Conservation (phyloP, 2,888 invertebrate species). For the Melinaea marsaeus region DNA sequence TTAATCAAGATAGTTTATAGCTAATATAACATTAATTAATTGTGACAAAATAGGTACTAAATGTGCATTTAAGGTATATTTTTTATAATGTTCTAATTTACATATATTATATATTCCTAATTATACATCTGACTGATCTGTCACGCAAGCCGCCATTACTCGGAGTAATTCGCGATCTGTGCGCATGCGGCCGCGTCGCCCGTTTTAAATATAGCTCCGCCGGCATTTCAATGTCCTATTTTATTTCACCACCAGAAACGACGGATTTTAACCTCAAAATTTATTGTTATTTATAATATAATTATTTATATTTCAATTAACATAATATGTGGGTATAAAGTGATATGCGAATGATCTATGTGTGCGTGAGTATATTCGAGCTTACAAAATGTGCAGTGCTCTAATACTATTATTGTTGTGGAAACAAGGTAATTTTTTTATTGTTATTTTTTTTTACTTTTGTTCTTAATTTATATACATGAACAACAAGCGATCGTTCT, state of each 20-base stretch:
- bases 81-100: too few relatives aligned
- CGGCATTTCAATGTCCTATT: constrained; percentile 59
- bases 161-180: constrained; percentile 16
- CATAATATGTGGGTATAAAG: constrained; percentile 29
- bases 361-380: constrained; percentile 26
- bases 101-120: too few relatives aligned
- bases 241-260: constrained; percentile 59
- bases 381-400: constrained; percentile 44
- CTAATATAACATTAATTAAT: too few relatives aligned
- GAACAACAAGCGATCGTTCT: too few relatives aligned
- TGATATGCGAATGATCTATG: constrained; percentile 41
- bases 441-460: constrained; percentile 10
- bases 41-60: too few relatives aligned
- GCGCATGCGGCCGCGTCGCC: constrained; percentile 68
- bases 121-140: too few relatives aligned
- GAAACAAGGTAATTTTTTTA: constrained; percentile 49
- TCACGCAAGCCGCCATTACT: too few relatives aligned
- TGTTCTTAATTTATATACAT: too few relatives aligned
- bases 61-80: too few relatives aligned
- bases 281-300: constrained; percentile 22
- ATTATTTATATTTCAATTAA: constrained; percentile 13
- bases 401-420: constrained; percentile 49
- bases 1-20: too few relatives aligned
- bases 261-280: constrained; percentile 45
- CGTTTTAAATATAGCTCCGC: constrained; percentile 71